A percentile compares a stretch with the other conserved stretches of the same genome.
Conservation (phyloP, 1,140 invertebrate genomes). For the Ridgeia piscesae region DNA sequence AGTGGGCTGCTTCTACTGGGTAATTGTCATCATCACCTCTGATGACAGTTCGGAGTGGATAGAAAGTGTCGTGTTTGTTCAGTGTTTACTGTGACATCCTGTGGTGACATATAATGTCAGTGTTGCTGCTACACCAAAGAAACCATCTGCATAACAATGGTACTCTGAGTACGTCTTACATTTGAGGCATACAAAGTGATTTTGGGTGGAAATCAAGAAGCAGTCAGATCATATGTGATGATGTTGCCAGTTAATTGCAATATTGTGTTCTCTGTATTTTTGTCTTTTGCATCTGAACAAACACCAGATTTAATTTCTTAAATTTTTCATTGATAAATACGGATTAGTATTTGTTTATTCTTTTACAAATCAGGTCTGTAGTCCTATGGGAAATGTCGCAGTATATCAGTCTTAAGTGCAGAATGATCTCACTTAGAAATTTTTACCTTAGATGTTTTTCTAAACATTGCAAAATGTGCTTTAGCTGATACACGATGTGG, state of each 20-base stretch:
- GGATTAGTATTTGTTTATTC: background rate
- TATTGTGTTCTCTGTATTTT: background rate
- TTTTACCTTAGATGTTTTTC: background rate
- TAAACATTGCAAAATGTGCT: background rate
- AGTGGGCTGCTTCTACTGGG: background rate
- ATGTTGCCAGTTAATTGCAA: background rate
- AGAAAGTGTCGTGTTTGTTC: background rate
- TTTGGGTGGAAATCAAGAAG: background rate
- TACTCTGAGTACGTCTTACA: background rate
- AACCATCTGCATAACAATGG: background rate
- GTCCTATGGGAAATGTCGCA: background rate
- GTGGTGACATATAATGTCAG: background rate
- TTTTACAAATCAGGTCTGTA: background rate
- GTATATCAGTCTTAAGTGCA: background rate
- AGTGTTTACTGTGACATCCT: too few relatives aligned
- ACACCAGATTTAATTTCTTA: background rate
- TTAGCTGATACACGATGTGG: background rate
- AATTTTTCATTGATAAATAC: background rate
- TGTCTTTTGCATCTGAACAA: background rate
- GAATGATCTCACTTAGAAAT: too few relatives aligned
- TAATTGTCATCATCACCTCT: background rate
- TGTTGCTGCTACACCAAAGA: background rate
- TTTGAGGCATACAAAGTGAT: background rate
- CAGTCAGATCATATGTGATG: background rate
- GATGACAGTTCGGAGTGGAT: background rate